These are phyloP conservation scores for Okamejei kenojei DNA, from an alignment of 2,797 vertebrate species.

Conservation along the genomic window DNA sequence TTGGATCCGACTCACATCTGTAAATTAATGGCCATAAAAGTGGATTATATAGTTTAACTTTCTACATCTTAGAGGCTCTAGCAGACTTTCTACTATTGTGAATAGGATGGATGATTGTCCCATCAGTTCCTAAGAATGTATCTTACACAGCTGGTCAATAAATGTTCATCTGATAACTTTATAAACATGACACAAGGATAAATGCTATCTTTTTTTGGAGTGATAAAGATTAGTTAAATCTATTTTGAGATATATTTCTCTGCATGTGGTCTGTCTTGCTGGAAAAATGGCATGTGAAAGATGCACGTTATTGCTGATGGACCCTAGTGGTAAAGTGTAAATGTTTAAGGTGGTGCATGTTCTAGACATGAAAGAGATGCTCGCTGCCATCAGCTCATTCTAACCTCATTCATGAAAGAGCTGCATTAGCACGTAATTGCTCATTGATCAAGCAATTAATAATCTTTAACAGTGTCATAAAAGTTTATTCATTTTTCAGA, in stretches of 20 bases:
- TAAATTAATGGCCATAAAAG: not conserved
- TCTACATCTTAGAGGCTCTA: not conserved
- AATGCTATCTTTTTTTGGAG: too few species aligned
- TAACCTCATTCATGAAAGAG: not conserved
- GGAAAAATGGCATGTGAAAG: not conserved
- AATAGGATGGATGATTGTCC: not conserved
- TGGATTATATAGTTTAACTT: not conserved
- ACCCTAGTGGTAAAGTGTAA: too few species aligned
- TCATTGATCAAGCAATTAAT: not conserved
- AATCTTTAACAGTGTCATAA: not conserved
- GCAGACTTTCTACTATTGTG: not conserved
- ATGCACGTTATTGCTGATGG: not conserved
- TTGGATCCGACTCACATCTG: not conserved
- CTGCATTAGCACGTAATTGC: not conserved
- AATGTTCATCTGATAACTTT: not conserved
- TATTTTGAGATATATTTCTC: too few species aligned
- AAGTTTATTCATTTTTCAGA: too few species aligned
- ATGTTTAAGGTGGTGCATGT: too few species aligned
- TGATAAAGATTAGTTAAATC: not conserved
- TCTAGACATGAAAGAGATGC: not conserved
- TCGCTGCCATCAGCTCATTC: not conserved
- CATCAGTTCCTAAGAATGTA: not conserved
- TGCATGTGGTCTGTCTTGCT: not conserved
- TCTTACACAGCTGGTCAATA: not conserved
- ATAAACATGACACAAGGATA: too few species aligned